Base-by-base conservation (phyloP, 2,888 invertebrate genomes). In the Ectobius pallidus region DNA sequence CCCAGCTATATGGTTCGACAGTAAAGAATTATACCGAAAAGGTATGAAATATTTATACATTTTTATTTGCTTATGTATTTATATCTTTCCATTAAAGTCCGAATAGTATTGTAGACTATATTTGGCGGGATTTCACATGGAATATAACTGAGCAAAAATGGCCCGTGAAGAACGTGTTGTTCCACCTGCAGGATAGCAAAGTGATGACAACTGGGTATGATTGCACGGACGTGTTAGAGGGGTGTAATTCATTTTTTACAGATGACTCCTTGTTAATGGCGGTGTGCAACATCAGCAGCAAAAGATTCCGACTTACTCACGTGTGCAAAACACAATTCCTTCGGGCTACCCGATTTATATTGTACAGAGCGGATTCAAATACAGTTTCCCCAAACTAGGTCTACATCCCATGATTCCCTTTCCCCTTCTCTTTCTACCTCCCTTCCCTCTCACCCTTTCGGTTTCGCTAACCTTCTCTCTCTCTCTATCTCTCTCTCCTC, bases 201-300 rank as follows among this genome's bases (percentile, higher is more conserved):
- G 58, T 30, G 58, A 58, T 58, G 27, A 58, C 58, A 58, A 58
- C 58, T 30, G 58, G 58, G 1, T 30, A 30, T 58, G 58, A 58
- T 58, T 58, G 58, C 22, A 14, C 20, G 20, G 9, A 52, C 25
- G 14, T 30, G 52, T 22, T 11, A 22, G 49, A 52, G 3, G n/a
- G 32, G 25, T 11, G 14, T 55, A 58, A 30, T 58, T 58, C 30
- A 32, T 32, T 58, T 58, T 30, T 11, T 25, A 58, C 58, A 30
- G n/a, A 27, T 30, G 16, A 58, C 58, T 52, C 25, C 22, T 14
- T 16, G 58, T 16, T 58, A 58, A 27, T n/a, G 30, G 22, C n/a
- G 7, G 46, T n/a, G 52, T 52, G 25, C 11, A 7, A 34, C 34
- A 34, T 34, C 34, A 11, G 34, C 11, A 34, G 34, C 25, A 25